Evolutionary conservation across 35 echinoderm and acorn worm genomes (phyloP), one percentile per base, ranked within the genome.

Genomic region (Anneissia japonica): DNA sequence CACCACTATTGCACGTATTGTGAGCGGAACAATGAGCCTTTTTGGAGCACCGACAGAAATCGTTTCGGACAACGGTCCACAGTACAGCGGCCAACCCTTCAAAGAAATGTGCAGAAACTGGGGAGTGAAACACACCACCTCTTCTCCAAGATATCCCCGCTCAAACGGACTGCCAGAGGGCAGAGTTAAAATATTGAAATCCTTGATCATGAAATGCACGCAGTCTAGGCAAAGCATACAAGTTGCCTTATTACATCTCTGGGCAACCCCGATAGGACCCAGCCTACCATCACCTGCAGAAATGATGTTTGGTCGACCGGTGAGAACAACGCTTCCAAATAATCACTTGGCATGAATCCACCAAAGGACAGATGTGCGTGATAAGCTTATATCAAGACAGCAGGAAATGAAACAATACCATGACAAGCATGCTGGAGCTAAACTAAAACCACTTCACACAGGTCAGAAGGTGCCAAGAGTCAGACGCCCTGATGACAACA

Each of bases 11-110:
- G 83, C 83, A 26, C 17, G 81, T 34, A 4, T 56, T 12, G 81
- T 46, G 26, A 75, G 83, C 28, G 39, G 28, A 40, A 91, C 76
- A 17, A 86, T 91, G 37, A 85, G 87, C 39, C 34, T 90, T n/a
- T 86, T 90, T 39, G 92, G 92, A 83, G 30, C 82, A 37, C 84
- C 87, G 29, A 64, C 19, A 1, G 83, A 90, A 55, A 89, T 93
- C 0, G 75, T 86, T 41, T 89, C 83, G 10, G 91, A 93, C 83
- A 90, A 93, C 46, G 83, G 87, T 2, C 82, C 87, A 16, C 91
- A 93, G 39, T 93, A 82, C 31, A 46, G 31, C 31, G 92, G 88
- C 1, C 35, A 76, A 77, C 83, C 92, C 14, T 94, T 55, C 73
- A 64, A 86, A 28, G 77, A 83, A 36, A 86, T 86, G 87, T 86